These are phyloP conservation scores for Theocolax elegans DNA, from an alignment of 1,140 invertebrate genomes.

Conservation along the genomic window DNA sequence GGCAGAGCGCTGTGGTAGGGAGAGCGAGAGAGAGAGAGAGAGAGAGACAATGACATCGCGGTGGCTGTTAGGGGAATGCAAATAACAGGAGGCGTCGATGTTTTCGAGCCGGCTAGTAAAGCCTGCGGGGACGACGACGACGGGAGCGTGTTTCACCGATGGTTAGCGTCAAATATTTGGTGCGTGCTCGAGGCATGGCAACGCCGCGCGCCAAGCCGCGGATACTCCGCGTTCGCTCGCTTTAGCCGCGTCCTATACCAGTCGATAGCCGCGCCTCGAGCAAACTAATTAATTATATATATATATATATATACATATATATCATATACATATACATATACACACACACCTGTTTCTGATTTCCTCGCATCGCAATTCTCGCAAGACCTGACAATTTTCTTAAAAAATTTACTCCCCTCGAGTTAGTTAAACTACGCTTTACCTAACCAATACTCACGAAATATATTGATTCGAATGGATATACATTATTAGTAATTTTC, in stretches of 20 bases:
- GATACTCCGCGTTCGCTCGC: conserved; percentile 43
- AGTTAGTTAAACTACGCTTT: too few relatives aligned
- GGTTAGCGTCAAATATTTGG: conserved; percentile 68
- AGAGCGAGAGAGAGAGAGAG: conserved; percentile 30
- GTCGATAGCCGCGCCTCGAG: conserved; percentile 45
- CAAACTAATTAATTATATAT: conserved; percentile 65
- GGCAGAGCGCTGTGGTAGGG: too few relatives aligned
- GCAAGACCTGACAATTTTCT: too few relatives aligned
- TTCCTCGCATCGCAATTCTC: too few relatives aligned
- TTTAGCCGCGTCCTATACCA: conserved; percentile 34
- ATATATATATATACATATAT: too few relatives aligned
- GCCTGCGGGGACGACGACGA: conserved; percentile 43
- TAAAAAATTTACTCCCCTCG: too few relatives aligned
- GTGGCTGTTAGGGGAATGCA: conserved; percentile 58
- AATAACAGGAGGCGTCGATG: conserved; percentile 66
- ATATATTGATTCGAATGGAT: too few relatives aligned
- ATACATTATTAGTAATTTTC: too few relatives aligned
- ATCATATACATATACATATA: too few relatives aligned
- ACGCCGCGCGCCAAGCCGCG: conserved; percentile 44
- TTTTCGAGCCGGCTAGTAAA: conserved; percentile 66
- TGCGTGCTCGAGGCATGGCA: conserved; percentile 64
- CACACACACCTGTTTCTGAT: too few relatives aligned
- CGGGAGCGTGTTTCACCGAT: conserved; percentile 61
- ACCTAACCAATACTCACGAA: too few relatives aligned
- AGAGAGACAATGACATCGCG: conserved; percentile 59